A percentile compares a stretch with the other conserved stretches of the same genome.
Evolutionary conservation across 2,113 vertebrate species (phyloP).

Genomic region (Euleptes europaea): DNA sequence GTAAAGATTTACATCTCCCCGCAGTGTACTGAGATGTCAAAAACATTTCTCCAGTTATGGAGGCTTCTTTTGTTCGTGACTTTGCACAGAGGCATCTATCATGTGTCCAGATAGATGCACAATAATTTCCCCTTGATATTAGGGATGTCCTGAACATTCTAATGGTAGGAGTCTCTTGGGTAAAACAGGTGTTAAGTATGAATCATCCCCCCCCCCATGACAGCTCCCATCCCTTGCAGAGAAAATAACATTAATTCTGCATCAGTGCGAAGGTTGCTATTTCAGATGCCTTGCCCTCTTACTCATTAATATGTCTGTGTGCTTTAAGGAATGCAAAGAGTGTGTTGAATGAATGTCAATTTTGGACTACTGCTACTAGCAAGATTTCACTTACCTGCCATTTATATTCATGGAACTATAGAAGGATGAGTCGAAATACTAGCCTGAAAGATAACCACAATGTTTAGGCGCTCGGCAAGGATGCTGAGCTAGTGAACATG

Average conservation of each 20-base stretch:
- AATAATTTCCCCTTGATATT: background rate
- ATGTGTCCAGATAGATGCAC: background rate
- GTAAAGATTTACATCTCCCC: background rate
- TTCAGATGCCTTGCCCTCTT: background rate
- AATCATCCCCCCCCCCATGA: background rate
- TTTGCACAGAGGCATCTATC: background rate
- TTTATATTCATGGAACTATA: background rate
- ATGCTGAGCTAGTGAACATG: too few species aligned
- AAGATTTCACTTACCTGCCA: background rate
- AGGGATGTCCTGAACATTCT: background rate
- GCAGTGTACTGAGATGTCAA: background rate
- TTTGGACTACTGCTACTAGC: background rate
- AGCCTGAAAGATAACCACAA: too few species aligned
- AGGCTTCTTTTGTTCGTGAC: background rate
- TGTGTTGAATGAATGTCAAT: background rate
- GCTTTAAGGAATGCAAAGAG: background rate
- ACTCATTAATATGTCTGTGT: background rate
- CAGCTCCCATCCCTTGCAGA: background rate
- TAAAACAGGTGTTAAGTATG: background rate
- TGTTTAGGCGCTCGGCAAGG: too few species aligned
- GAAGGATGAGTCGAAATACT: too few species aligned
- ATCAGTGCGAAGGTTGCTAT: background rate
- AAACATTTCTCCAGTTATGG: background rate
- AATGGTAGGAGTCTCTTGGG: background rate
- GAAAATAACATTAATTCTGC: background rate